Evolutionary conservation across 1,140 invertebrate species (phyloP).

Genomic region (Drosophila sproati): DNA sequence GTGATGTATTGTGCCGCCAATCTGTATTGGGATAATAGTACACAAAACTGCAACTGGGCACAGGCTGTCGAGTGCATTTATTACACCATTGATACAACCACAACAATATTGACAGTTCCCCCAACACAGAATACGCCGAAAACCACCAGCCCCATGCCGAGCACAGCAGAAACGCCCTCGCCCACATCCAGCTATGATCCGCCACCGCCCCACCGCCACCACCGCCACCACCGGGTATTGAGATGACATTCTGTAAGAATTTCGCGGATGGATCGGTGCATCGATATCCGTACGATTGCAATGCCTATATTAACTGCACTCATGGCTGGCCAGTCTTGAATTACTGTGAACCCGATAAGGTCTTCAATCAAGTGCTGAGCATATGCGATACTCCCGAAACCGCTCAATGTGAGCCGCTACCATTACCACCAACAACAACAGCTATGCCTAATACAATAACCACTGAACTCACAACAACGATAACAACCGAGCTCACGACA

Average conservation of each 20-base stretch:
- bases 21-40: constrained; percentile 60
- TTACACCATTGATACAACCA: constrained; percentile 38
- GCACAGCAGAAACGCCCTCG: constrained; percentile 1
- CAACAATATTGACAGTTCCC: neutral
- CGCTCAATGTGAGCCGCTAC: constrained; percentile 56
- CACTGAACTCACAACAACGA: constrained; percentile 11
- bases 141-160: neutral
- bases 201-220: constrained; percentile 50
- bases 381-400: constrained; percentile 75
- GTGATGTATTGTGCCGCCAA: constrained; percentile 47
- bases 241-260: constrained; percentile 32
- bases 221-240: constrained; percentile 51
- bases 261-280: constrained; percentile 37
- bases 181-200: constrained; percentile 58
- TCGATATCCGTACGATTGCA: constrained; percentile 71
- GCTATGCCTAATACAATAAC: constrained; percentile 1
- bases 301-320: constrained; percentile 75
- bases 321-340: constrained; percentile 60
- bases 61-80: constrained; percentile 49
- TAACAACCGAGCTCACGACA: neutral
- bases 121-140: constrained; percentile 2
- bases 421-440: constrained; percentile 44
- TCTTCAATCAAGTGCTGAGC: constrained; percentile 48
- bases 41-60: constrained; percentile 61
- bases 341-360: constrained; percentile 59